phyloP scores from a whole-genome alignment of 2,888 invertebrate genomes.

The Limnephilus lunatus region DNA sequence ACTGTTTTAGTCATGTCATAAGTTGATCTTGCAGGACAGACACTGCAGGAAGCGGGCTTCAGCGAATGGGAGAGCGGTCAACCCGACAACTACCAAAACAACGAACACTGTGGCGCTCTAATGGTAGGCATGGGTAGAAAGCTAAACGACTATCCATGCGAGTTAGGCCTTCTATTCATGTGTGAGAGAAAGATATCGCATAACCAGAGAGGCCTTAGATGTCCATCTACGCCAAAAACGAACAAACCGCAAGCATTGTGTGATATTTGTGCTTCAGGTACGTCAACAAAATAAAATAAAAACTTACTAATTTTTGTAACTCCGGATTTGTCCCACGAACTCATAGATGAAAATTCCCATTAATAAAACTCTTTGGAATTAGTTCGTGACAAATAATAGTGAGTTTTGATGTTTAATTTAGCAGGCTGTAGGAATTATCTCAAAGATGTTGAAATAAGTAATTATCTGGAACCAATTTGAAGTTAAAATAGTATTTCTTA shows the following conservation, averaged over 20 bases:
- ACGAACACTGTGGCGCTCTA: constrained; percentile 59
- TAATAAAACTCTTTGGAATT: no score
- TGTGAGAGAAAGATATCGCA: neutral
- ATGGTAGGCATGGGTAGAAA: neutral
- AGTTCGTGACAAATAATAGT: no score
- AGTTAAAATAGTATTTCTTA: no score
- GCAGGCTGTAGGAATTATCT: no score
- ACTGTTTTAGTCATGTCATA: neutral
- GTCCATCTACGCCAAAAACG: neutral
- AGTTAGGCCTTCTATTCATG: neutral
- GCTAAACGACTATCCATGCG: neutral
- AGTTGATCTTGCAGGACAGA: constrained; percentile 51
- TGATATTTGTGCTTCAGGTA: neutral
- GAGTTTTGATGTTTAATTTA: no score
- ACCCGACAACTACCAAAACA: constrained; percentile 50
- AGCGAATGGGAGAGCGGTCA: constrained; percentile 53
- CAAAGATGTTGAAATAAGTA: no score
- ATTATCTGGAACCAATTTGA: no score
- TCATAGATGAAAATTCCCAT: no score
- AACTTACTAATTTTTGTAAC: no score
- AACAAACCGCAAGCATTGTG: neutral
- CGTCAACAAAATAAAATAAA: neutral
- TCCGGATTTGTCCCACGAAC: no score
- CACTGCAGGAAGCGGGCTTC: constrained; percentile 52
- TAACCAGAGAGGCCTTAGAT: neutral